Base-by-base conservation (phyloP, 2,113 vertebrate species). In the Mirza zaza region DNA sequence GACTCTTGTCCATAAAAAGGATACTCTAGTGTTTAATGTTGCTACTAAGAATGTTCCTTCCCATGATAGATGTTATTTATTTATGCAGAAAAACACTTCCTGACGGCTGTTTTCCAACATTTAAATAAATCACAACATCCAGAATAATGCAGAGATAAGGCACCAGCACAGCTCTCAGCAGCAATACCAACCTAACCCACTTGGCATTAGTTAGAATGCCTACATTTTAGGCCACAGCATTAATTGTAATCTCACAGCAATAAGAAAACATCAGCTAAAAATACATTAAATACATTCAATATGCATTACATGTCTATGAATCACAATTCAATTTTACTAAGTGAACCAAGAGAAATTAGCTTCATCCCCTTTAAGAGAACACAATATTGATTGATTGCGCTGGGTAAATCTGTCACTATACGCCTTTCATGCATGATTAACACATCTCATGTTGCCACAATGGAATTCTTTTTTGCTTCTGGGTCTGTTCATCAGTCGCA, bases 81-180 rank as follows among this genome's bases (percentile, higher is more conserved):
- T 98, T 99, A 99, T 98, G 99, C 98, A 99, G 98, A 99, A 99
- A 98, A 99, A 98, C 98, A 98, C 98, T 99, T 98, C 97, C 98
- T 98, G 97, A 98, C 97, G 98, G 98, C 98, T 98, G 81, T 97
- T 98, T 98, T 98, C 98, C 98, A 99, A 98, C 98, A 98, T 98
- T 98, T 98, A 98, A 98, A 98, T 98, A 98, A 98, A 98, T 98
- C 96, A 73, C 98, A 98, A 98, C 97, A 98, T 98, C 98, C 97
- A 98, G 97, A 98, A 97, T 96, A 97, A 97, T 98, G 97, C 98
- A 98, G 98, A 98, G 96, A 98, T 95, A 96, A 97, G 94, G 90
- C 97, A 92, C 95, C 95, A 97, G 93, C 4, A 89, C 97, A 97
- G 83, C 97, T 98, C 98, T 98, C 98, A 99, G 98, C 97, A 99